Base-by-base conservation (phyloP, 2,113 vertebrate species). In the Chloebia gouldiae region DNA sequence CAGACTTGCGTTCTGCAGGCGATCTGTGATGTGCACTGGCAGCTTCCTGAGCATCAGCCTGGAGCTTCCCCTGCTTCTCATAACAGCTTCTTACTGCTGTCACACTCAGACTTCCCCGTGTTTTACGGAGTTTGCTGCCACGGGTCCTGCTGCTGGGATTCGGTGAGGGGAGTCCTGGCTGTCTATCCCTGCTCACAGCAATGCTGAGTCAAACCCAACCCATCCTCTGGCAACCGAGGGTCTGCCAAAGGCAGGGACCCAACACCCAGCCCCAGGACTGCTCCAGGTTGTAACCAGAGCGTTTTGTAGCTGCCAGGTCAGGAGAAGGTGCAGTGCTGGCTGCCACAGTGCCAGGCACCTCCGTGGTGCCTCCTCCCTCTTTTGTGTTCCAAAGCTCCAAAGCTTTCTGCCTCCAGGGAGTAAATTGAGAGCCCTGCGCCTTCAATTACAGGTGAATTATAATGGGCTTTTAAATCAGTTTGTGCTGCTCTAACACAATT, bases 121-220 rank as follows among this genome's bases (percentile, higher is more conserved):
- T 50, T 56, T n/a, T 33, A 37, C 66, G 15, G 49, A 37, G 39
- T 2, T 3, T 82, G 35, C 70, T 72, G 24, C 64, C 81, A 14
- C 0, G 0, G 20, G 23, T 73, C 16, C 89, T 22, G 21, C 56
- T n/a, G 7, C 77, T 19, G 23, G 37, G 25, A 69, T 13, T 13
- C 0, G 1, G 21, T 1, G 1, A 69, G 22, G 10, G 35, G 13
- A 83, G 18, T 37, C 33, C 53, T 3, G 61, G 33, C 18, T 8
- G 18, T 50, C 76, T 27, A 31, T 9, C 37, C 42, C 51, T 13
- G 27, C 35, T 69, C 0, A 0, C 1, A 7, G 57, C 3, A 20
- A 12, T 10, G 81, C 44, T 54, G 2, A 23, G 22, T 15, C 2
- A 0, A 14, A 20, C 13, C 0, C 0, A 84, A 37, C 59, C 59